A percentile compares a stretch with the other conserved stretches of the same genome.
Conservation (phyloP, 2,113 vertebrate genomes). For the Leucosticte australis region DNA sequence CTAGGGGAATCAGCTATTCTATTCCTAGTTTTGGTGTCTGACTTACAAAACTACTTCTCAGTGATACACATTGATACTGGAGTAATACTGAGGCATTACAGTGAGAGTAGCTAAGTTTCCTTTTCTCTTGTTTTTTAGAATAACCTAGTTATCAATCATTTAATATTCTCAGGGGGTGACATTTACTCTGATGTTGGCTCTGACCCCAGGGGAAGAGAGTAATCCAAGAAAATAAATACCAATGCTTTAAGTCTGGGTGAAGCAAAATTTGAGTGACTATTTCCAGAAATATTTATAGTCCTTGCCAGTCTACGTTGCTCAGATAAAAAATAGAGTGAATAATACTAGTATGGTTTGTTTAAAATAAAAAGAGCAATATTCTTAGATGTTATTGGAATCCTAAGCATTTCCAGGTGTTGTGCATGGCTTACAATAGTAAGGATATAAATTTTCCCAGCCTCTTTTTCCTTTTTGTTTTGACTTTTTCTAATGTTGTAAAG, state of each 20-base stretch:
- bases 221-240: background rate
- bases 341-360: background rate
- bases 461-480: background rate
- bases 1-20: background rate
- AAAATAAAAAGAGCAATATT: background rate
- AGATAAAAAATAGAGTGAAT: background rate
- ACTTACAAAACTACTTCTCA: background rate
- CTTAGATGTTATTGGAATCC: background rate
- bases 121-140: background rate
- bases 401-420: constrained; percentile 50
- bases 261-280: background rate
- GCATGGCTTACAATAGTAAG: background rate
- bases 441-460: background rate
- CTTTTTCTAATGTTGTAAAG: background rate
- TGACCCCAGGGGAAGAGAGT: background rate
- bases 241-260: background rate
- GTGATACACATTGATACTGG: background rate
- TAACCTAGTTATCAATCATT: background rate
- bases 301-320: background rate
- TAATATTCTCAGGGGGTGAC: background rate
- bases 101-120: fast-evolving
- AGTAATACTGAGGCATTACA: background rate
- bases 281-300: background rate
- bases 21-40: background rate
- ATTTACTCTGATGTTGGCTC: background rate